Base-by-base conservation (phyloP, 2,113 vertebrate genomes). In the Rhinopithecus roxellana region DNA sequence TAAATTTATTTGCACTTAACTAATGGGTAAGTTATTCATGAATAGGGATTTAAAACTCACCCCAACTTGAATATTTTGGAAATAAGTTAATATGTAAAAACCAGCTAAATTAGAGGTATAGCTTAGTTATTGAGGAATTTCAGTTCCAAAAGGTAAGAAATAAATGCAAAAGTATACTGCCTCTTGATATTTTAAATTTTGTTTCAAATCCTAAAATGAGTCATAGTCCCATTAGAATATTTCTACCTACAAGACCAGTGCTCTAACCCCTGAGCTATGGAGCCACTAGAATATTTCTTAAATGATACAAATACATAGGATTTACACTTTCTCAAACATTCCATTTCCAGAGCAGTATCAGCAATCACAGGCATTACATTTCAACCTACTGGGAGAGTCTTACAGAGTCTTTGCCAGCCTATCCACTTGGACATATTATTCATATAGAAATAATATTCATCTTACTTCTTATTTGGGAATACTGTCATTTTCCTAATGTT, bases 261-360 rank as follows among this genome's bases (percentile, higher is more conserved):
- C 61, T 64, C 27, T 64, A 64, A 64, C 27, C 12, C 27, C 27
- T 64, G 61, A 64, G 27, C 27, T 32, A 64, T 32, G 61, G 5
- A 64, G 30, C 94, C 96, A 96, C 97, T 95, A 93, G 50, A 98
- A 64, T 89, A 97, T 61, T 74, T 94, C 80, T 96, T 89, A 90
- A 95, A 74, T 75, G 95, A 52, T 85, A 97, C 61, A 98, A 98
- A 97, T 92, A 84, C 81, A 35, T 57, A 93, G 70, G 78, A 93
- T 97, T 95, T 97, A 98, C 69, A 95, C 93, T 97, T 96, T 95
- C 82, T 90, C 77, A 91, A 89, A 95, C 96, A 97, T 93, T 98
- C 94, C 52, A 0, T 30, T 93, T 96, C 48, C 10, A 0, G 12
- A 77, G 13, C 9, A 89, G 32, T 82, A 50, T 89, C 52, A 85